These are phyloP conservation scores for Mormyrops boulengeri DNA, from an alignment of 2,797 vertebrate species.

Conservation along the genomic window DNA sequence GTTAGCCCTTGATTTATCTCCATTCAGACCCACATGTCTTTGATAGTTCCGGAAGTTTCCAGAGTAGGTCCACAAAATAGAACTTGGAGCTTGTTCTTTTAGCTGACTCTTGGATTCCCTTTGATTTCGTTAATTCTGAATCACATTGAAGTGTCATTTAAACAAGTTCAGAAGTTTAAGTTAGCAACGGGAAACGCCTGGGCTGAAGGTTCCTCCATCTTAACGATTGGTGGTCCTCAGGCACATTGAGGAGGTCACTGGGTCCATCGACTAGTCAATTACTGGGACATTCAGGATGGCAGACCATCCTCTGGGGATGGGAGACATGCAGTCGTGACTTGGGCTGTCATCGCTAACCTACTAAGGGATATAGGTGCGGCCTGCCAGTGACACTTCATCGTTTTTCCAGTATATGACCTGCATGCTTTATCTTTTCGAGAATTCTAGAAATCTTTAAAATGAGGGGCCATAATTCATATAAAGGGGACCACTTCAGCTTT, in stretches of 20 bases:
- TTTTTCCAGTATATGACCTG: background rate
- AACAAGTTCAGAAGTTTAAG: background rate
- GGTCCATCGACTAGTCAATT: slow-evolving; percentile 33
- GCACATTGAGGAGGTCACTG: background rate
- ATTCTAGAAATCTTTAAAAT: background rate
- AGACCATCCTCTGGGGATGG: background rate
- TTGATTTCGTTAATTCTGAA: background rate
- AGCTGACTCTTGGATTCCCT: background rate
- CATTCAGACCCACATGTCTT: background rate
- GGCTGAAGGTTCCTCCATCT: background rate
- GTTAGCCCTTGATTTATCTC: background rate
- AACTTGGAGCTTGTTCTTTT: background rate
- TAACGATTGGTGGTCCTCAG: background rate
- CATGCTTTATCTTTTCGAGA: background rate
- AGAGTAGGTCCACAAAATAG: background rate
- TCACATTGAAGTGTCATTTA: background rate
- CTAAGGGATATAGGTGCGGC: background rate
- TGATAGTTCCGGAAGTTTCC: background rate
- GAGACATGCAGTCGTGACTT: background rate
- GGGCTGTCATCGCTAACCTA: background rate
- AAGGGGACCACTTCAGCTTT: background rate
- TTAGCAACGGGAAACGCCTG: background rate
- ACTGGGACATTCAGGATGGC: background rate
- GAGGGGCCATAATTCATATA: background rate
- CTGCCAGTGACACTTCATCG: background rate